Evolutionary conservation across 1,140 invertebrate species (phyloP), one percentile per base, ranked within the genome.

Genomic region (Thaumatotibia leucotreta): DNA sequence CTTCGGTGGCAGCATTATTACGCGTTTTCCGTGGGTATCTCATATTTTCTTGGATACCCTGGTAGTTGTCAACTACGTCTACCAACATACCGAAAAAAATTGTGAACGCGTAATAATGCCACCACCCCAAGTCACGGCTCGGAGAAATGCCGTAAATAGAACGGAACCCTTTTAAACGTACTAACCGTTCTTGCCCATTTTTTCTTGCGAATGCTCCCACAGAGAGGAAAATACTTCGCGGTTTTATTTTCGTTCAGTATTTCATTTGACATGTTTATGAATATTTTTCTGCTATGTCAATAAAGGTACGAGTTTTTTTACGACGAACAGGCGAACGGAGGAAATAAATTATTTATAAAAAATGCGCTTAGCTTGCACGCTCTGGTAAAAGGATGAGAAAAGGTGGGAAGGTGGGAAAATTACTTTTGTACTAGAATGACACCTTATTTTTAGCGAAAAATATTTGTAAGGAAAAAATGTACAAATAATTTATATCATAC

Each of bases 211-310:
- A 58, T 31, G n/a, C 52, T 17, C 24, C 11, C 23, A 29, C 23
- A 31, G 52, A 58, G 52, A 54, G 49, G 17, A 14, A 27, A 58
- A 58, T 17, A 14, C 52, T 24, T 29, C 52, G 23, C 24, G 24
- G 52, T 58, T 58, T 24, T 58, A 58, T 58, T 58, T 29, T 58
- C 27, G 1, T 29, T 29, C 52, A 31, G 23, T 14, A 58, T 58
- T 58, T 58, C 52, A 58, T 58, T 58, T 58, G 52, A 58, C 52
- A 58, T 58, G 23, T 58, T 58, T 58, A 58, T 58, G 52, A 29
- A 58, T 58, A 58, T 58, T 58, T 58, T 58, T 58, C 24, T 58
- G 22, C 24, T 58, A 29, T 27, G 23, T 58, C 52, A 58, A 58
- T 58, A 58, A 58, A 31, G 23, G 49, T 23, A 23, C 17, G 22